A percentile compares a stretch with the other conserved stretches of the same genome.
These are phyloP conservation scores for Macaria notata DNA, from an alignment of 2,888 invertebrate species.

Conservation along the genomic window DNA sequence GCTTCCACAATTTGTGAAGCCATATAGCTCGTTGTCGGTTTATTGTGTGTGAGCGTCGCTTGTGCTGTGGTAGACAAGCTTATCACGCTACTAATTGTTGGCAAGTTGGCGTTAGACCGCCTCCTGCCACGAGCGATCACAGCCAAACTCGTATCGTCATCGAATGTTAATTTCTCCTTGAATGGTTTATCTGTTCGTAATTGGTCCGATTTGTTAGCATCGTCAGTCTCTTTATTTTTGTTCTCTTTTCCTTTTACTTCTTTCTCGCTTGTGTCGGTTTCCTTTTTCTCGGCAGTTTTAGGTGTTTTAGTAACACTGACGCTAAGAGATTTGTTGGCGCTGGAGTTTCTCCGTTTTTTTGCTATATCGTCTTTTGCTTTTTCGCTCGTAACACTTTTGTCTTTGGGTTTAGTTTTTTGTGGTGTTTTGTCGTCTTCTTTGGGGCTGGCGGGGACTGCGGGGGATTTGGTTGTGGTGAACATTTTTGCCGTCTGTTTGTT, in stretches of 20 bases:
- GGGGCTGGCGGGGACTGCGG: conserved; percentile 35
- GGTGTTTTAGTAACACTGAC: conserved; percentile 29
- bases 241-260: conserved; percentile 39
- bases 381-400: conserved; percentile 26
- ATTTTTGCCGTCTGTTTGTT: conserved; percentile 35
- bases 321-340: conserved; percentile 46
- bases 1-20: conserved; percentile 46
- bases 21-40: conserved; percentile 16
- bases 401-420: conserved; percentile 36
- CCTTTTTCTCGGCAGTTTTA: conserved; percentile 36
- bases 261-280: conserved; percentile 33
- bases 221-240: conserved; percentile 35
- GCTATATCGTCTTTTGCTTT: conserved; percentile 38
- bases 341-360: conserved; percentile 52
- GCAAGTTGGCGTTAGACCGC: conserved; percentile 43
- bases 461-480: conserved; percentile 31
- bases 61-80: conserved; percentile 53
- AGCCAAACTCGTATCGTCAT: conserved; percentile 61
- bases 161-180: conserved; percentile 51
- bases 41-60: conserved; percentile 25
- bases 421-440: conserved; percentile 32
- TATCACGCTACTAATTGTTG: conserved; percentile 63
- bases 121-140: conserved; percentile 48
- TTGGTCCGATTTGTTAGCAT: conserved; percentile 29
- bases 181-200: conserved; percentile 32